Evolutionary conservation across 2,888 invertebrate species (phyloP).

Genomic region (Eristalinus aeneus): DNA sequence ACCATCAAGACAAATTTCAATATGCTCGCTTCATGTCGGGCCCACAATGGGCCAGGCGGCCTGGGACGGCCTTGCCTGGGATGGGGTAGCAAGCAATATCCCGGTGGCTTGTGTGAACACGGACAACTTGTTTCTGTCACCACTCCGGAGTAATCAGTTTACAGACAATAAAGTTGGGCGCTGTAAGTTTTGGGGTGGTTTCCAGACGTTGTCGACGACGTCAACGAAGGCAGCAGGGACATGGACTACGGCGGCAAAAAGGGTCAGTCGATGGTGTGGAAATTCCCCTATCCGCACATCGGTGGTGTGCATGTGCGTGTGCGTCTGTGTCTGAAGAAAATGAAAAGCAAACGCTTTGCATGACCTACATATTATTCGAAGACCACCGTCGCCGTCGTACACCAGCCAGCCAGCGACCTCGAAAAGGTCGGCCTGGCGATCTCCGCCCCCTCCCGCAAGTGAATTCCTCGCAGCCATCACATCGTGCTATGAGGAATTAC

Average conservation of each 20-base stretch:
- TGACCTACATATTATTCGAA: conserved; percentile 69
- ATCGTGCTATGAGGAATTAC: conserved; percentile 47
- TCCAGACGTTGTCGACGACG: conserved; percentile 39
- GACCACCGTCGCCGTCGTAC: conserved; percentile 2
- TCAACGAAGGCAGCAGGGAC: conserved; percentile 1
- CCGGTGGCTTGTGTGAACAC: conserved; percentile 62
- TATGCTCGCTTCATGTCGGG: conserved; percentile 57
- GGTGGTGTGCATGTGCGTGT: neutral
- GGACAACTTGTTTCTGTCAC: conserved; percentile 67
- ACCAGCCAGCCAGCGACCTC: conserved; percentile 14
- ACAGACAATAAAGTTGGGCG: conserved; percentile 68
- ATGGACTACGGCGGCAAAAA: conserved; percentile 35
- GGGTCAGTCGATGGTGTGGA: conserved; percentile 49
- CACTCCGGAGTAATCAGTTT: conserved; percentile 65
- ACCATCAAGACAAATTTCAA: conserved; percentile 68
- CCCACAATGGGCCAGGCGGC: conserved; percentile 52
- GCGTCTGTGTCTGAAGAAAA: conserved; percentile 23
- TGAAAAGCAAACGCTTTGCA: conserved; percentile 37
- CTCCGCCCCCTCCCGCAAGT: conserved; percentile 25
- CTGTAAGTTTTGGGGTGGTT: conserved; percentile 56
- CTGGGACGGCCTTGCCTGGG: neutral
- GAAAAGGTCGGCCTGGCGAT: conserved; percentile 46
- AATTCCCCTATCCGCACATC: conserved; percentile 18
- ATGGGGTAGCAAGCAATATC: conserved; percentile 43
- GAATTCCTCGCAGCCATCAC: conserved; percentile 49